Evolutionary conservation across 1,140 invertebrate species (phyloP), one percentile per base, ranked within the genome.

Genomic region (Drosophila pandora): DNA sequence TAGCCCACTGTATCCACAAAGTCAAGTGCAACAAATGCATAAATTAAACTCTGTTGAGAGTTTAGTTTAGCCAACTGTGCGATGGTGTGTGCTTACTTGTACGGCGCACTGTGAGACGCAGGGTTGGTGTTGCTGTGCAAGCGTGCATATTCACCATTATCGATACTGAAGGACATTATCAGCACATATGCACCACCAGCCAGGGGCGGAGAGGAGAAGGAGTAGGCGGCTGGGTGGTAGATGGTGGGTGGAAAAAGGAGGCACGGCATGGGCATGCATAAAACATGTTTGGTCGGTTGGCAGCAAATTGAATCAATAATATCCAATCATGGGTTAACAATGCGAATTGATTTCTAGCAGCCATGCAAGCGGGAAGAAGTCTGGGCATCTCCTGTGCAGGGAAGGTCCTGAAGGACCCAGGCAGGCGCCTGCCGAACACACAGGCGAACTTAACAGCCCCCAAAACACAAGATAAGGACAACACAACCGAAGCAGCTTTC

Each of bases 271-370:
- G 49, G 63, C 67, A 87, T 87, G 83, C 83, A 87, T 87, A 87
- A 88, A 88, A 87, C 82, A 87, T 87, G 85, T 76, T 85, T 73
- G 78, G 70, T 77, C 72, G 64, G 73, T 76, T 88, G 82, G 79
- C 82, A 79, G 85, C 78, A 90, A 90, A 90, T 90, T 90, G 85
- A 90, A 90, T 90, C 85, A 90, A 90, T 90, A 90, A 90, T 90
- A 90, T 90, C 85, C 85, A 90, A 90, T 90, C 81, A 90, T 82
- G 85, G 81, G 81, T 90, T 90, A 90, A 90, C 85, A 90, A 90
- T 90, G 81, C 78, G 87, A 90, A 90, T 90, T 90, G 85, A 90
- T 90, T 90, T 90, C 81, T 76, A 88, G 74, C 68, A 87, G 49
- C 64, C 82, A 82, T 78, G 78, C 82, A 85, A 71, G 34, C 53